These are phyloP conservation scores for Austrolebias charrua DNA, from an alignment of 2,797 vertebrate species.

Conservation along the genomic window DNA sequence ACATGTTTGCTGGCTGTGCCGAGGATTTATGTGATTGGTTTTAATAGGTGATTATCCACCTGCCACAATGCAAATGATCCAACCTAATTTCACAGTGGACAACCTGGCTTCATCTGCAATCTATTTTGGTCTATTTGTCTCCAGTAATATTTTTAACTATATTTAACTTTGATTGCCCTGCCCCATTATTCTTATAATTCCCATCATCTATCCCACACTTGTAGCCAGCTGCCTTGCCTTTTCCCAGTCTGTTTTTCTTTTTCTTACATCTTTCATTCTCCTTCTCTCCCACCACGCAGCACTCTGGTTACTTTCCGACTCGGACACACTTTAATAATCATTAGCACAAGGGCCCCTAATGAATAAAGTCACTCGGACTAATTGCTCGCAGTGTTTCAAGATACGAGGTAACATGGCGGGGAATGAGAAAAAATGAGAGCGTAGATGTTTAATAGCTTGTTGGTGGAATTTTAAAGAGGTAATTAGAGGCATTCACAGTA, in stretches of 20 bases:
- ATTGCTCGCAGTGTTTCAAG: conserved; percentile 77
- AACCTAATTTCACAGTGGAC: conserved; percentile 47
- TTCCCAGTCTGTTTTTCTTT: conserved; percentile 37
- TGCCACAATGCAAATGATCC: conserved; percentile 57
- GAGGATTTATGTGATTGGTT: conserved; percentile 55
- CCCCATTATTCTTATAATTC: conserved; percentile 58
- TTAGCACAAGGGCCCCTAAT: conserved; percentile 73
- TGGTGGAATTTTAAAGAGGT: conserved; percentile 73
- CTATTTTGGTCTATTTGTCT: conserved; percentile 28
- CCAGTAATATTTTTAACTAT: conserved; percentile 24
- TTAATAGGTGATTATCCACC: conserved; percentile 64
- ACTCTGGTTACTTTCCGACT: conserved; percentile 70
- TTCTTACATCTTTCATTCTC: conserved; percentile 15
- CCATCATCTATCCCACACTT: conserved; percentile 59
- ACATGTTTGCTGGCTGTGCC: conserved; percentile 35
- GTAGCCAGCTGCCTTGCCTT: conserved; percentile 2
- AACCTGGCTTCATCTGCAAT: conserved; percentile 31
- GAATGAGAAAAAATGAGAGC: conserved; percentile 58
- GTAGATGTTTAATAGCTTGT: conserved; percentile 59
- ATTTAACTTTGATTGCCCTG: conserved; percentile 50
- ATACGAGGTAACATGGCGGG: conserved; percentile 50
- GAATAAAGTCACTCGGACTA: conserved; percentile 81
- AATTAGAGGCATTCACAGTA: conserved; percentile 73
- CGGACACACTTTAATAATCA: conserved; percentile 79
- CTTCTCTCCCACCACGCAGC: conserved; percentile 33